Base-by-base conservation (phyloP, 2,797 vertebrate species). In the Urocyon cinereoargenteus region DNA sequence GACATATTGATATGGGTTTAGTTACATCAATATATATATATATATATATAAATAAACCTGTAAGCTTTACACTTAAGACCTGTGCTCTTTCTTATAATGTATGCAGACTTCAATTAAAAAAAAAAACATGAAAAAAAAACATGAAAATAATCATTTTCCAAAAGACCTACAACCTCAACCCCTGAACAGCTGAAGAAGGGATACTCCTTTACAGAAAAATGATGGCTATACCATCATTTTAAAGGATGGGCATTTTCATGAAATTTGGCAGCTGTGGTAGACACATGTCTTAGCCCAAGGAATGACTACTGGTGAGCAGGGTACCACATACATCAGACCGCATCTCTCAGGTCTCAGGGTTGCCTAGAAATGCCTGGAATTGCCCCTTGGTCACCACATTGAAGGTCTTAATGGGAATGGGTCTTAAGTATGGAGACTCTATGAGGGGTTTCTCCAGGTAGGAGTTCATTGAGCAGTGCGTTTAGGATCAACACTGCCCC, bases 221-320 rank as follows among this genome's bases (percentile, higher is more conserved):
- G 9, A 81, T 19, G 31, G 57, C 28, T 73, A 49, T 0, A 7
- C 6, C 3, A 61, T 55, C 59, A 51, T 92, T 82, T 22, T n/a
- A 61, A 96, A 95, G n/a, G 61, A 59, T 28, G 22, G 81, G 26
- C 40, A 84, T 89, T 93, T 91, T 36, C 22, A 40, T 62, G 45
- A 61, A 81, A 91, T 85, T 51, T 66, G 57, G 86, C 6, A 59
- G 51, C 90, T 9, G 18, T 9, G 2, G 66, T 14, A 31, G 79
- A 86, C 28, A 73, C 5, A n/a, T 2, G 53, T 5, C 34, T 85
- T 64, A 66, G 64, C 10, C 57, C 28, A 21, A 10, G 49, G 31
- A 51, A 62, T 66, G 86, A 82, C 45, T 51, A 24, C n/a, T 49
- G 40, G 51, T 34, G 40, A 62, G 51, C 31, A 70, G 49, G 40